A percentile compares a stretch with the other conserved stretches of the same genome.
Evolutionary conservation across 2,113 vertebrate genomes (phyloP).

Genomic region (Platichthys flesus): DNA sequence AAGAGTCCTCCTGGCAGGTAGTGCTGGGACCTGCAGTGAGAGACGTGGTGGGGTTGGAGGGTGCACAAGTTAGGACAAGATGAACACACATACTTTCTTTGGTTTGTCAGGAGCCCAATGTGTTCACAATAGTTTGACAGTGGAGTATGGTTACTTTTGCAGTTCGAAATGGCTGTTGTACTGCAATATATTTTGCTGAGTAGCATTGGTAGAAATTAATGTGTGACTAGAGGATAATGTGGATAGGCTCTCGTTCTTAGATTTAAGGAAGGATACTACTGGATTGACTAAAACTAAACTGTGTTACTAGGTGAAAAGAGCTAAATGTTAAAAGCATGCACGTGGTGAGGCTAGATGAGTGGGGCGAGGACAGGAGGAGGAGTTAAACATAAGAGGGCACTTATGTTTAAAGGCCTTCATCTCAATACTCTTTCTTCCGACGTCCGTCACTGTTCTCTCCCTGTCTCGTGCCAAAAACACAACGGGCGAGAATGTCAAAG

Average conservation of each 20-base stretch:
- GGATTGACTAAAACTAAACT: slow-evolving; percentile 15
- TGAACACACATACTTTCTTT: slow-evolving; percentile 7
- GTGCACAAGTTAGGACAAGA: slow-evolving; percentile 34
- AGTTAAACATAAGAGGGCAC: slow-evolving; percentile 67
- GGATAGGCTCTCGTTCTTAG: slow-evolving; percentile 27
- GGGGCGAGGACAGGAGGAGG: slow-evolving; percentile 46
- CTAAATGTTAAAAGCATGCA: slow-evolving; percentile 65
- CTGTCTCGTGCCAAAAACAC: slow-evolving; percentile 51
- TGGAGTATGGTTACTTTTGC: slow-evolving; percentile 15
- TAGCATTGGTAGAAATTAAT: slow-evolving; percentile 48
- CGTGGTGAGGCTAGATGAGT: slow-evolving; percentile 59
- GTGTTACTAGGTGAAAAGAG: slow-evolving; percentile 34
- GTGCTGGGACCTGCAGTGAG: slow-evolving; percentile 92
- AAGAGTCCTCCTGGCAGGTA: slow-evolving; percentile 98
- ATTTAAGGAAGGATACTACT: slow-evolving; percentile 6
- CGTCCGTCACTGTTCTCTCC: slow-evolving; percentile 41
- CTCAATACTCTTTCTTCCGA: slow-evolving; percentile 64
- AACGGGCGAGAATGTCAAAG: slow-evolving; percentile 45
- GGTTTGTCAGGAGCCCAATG: slow-evolving; percentile 47
- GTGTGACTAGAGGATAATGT: slow-evolving; percentile 19
- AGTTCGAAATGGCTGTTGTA: slow-evolving; percentile 5
- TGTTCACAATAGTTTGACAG: slow-evolving; percentile 30
- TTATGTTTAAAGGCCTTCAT: slow-evolving; percentile 69
- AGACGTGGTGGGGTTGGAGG: slow-evolving; percentile 27
- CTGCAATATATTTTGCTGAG: slow-evolving; percentile 46